Conservation (phyloP, 92 coral and sea anemone species). For the Porites lobata region DNA sequence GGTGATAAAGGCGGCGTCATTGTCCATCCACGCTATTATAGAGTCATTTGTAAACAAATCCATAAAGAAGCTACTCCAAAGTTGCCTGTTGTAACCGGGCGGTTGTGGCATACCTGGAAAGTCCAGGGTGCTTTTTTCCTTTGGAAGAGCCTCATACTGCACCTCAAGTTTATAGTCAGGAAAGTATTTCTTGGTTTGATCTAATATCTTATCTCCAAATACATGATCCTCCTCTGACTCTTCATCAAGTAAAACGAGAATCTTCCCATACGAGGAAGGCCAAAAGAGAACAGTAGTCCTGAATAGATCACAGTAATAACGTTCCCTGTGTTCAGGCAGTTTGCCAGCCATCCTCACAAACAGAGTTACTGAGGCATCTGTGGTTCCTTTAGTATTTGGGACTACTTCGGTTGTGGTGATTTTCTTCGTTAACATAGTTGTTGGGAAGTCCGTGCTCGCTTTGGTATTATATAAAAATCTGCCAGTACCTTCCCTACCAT, state of each 20-base stretch:
- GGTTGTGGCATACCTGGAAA: constrained; percentile 18
- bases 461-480: no score
- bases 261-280: constrained; percentile 58
- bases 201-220: neutral
- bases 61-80: constrained; percentile 45
- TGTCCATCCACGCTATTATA: constrained; percentile 59
- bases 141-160: constrained; percentile 38
- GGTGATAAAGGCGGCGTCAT: constrained; percentile 38
- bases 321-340: constrained; percentile 13
- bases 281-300: constrained; percentile 49
- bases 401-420: no score
- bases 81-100: constrained; percentile 9
- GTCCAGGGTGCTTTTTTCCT: constrained; percentile 3
- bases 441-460: no score
- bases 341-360: constrained; percentile 54
- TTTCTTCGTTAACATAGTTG: no score
- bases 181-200: neutral
- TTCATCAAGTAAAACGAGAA: constrained; percentile 53
- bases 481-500: no score
- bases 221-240: constrained; percentile 35
- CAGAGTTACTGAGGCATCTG: constrained; percentile 15
- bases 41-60: constrained; percentile 48
- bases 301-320: constrained; percentile 39
- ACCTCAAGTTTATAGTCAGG: constrained; percentile 43
- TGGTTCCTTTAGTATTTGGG: neutral